phyloP scores from a whole-genome alignment of 2,888 invertebrate species.

The Drosophila affinis region DNA sequence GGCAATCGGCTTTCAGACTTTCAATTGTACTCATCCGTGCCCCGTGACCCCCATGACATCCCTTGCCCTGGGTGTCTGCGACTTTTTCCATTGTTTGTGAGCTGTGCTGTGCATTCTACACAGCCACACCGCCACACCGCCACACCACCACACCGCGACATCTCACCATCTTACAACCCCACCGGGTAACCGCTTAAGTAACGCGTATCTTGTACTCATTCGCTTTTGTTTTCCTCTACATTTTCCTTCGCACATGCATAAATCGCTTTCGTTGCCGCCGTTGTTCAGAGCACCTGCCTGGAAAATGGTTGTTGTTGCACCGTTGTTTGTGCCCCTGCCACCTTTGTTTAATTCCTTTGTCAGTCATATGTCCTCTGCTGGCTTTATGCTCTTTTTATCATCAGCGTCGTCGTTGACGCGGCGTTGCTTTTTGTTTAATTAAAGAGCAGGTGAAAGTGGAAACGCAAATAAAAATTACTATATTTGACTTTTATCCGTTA shows the following conservation, averaged over 20 bases:
- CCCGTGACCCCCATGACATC: background rate
- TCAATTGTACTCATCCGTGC: slow-evolving; percentile 47
- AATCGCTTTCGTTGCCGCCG: slow-evolving; percentile 42
- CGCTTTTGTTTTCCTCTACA: slow-evolving; percentile 31
- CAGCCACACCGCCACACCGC: background rate
- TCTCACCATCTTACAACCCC: slow-evolving; percentile 1
- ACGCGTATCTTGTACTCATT: slow-evolving; percentile 48
- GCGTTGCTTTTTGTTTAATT: slow-evolving; percentile 52
- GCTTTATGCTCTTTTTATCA: slow-evolving; percentile 38
- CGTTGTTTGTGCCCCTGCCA: slow-evolving; percentile 11
- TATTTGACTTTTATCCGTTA: slow-evolving; percentile 5
- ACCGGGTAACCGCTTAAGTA: slow-evolving; percentile 43
- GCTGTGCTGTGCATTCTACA: slow-evolving; percentile 6
- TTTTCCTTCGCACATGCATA: slow-evolving; percentile 41
- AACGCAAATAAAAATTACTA: slow-evolving; percentile 18
- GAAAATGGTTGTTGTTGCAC: slow-evolving; percentile 57
- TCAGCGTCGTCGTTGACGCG: slow-evolving; percentile 4
- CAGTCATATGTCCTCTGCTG: slow-evolving; percentile 13
- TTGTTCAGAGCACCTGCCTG: slow-evolving; percentile 59
- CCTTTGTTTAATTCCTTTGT: slow-evolving; percentile 37
- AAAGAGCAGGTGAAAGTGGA: slow-evolving; percentile 58
- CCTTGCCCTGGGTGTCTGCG: background rate
- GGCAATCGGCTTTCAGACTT: slow-evolving; percentile 59
- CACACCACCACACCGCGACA: background rate
- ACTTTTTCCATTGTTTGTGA: slow-evolving; percentile 34